Evolutionary conservation across 2,113 vertebrate genomes (phyloP).

Genomic region (Leuciscus idus): DNA sequence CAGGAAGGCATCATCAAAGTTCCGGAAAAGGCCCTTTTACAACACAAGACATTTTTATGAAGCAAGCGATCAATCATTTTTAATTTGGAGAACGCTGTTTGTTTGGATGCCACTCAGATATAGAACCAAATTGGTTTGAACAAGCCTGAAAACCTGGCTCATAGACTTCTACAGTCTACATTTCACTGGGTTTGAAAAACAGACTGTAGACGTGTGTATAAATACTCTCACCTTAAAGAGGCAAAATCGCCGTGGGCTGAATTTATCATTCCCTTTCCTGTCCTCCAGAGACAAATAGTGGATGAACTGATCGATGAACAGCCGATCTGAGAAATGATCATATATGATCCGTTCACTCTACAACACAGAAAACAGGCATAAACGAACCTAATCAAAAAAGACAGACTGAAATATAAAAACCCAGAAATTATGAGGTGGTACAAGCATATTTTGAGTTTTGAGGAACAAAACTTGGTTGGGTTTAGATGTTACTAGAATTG

Average conservation of each 20-base stretch:
- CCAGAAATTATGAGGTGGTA: neutral
- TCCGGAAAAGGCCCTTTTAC: slow-evolving; percentile 90
- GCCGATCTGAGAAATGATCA: slow-evolving; percentile 92
- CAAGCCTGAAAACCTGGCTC: neutral
- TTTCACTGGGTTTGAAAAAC: neutral
- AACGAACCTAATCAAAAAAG: neutral
- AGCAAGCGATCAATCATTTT: neutral
- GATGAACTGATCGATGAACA: slow-evolving; percentile 92
- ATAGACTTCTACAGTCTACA: neutral
- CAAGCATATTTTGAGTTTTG: neutral
- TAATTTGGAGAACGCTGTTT: neutral
- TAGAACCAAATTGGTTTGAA: neutral
- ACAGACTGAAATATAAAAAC: no score
- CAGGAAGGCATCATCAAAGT: slow-evolving; percentile 89
- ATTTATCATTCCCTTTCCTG: slow-evolving; percentile 98
- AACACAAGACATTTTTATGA: neutral
- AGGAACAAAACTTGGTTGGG: neutral
- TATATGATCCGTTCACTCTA: slow-evolving; percentile 94
- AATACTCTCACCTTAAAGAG: slow-evolving; percentile 89
- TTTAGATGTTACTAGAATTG: neutral
- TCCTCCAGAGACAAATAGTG: slow-evolving; percentile 97
- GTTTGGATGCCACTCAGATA: neutral
- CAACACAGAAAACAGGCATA: slow-evolving; percentile 23
- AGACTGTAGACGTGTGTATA: neutral
- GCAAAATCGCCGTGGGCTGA: slow-evolving; percentile 95